These are phyloP conservation scores for Sorex fumeus DNA, from an alignment of 2,113 vertebrate genomes.

Conservation along the genomic window DNA sequence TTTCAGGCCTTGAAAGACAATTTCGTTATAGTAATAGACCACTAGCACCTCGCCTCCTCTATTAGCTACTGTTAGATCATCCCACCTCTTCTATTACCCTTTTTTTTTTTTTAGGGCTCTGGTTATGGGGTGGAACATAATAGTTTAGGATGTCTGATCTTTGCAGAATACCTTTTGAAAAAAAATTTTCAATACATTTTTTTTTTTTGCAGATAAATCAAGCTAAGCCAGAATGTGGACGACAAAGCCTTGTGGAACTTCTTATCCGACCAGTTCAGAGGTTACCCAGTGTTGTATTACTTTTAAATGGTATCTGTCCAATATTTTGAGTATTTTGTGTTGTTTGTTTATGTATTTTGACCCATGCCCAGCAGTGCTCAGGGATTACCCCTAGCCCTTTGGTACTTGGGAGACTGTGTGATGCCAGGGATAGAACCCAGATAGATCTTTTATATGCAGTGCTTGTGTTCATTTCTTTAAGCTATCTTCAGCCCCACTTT, in stretches of 20 bases:
- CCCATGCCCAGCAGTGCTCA: too few relatives aligned
- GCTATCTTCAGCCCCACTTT: not conserved
- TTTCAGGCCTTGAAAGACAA: not conserved
- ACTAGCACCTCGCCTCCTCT: not conserved
- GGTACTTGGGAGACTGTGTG: too few relatives aligned
- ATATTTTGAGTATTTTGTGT: not conserved
- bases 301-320: conserved; percentile 93
- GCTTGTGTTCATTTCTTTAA: too few relatives aligned
- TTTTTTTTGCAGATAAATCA: conserved; percentile 94
- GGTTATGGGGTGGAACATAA: not conserved
- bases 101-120: not conserved
- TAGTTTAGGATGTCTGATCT: not conserved
- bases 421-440: too few relatives aligned
- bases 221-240: conserved; percentile 97
- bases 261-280: conserved; percentile 98
- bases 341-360: too few relatives aligned
- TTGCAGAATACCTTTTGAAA: not conserved
- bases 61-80: too few relatives aligned
- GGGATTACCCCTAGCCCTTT: too few relatives aligned
- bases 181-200: conserved; percentile 22
- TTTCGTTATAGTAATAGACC: not conserved
- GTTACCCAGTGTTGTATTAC: conserved; percentile 96
- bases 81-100: not conserved
- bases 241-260: conserved; percentile 96
- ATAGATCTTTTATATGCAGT: too few relatives aligned